A percentile compares a stretch with the other conserved stretches of the same genome.
Evolutionary conservation across 2,113 vertebrate genomes (phyloP).

Genomic region (Tragelaphus scriptus): DNA sequence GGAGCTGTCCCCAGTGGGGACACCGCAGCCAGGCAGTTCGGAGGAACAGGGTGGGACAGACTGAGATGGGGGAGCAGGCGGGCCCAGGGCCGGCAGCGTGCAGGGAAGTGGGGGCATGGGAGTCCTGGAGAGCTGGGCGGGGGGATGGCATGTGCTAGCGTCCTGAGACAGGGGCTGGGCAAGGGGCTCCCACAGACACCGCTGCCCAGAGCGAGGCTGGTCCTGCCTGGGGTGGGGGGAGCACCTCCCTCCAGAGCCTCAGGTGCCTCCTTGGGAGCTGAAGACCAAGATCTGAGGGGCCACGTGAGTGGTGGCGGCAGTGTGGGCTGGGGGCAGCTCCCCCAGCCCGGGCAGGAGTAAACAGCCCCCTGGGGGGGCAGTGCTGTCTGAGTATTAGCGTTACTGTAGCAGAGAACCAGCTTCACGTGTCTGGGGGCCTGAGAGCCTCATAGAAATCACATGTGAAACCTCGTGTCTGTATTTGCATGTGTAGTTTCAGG

Average conservation of each 20-base stretch:
- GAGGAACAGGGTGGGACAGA: rapidly evolving
- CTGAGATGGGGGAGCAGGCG: rapidly evolving
- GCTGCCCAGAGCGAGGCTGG: no score
- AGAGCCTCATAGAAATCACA: background rate
- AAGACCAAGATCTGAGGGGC: background rate
- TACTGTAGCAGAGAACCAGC: background rate
- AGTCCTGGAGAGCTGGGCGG: rapidly evolving
- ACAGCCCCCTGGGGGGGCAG: background rate
- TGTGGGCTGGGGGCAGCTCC: rapidly evolving
- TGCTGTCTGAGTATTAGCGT: rapidly evolving
- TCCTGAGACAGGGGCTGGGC: background rate
- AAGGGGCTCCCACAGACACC: background rate
- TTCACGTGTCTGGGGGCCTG: background rate
- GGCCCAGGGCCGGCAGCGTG: rapidly evolving
- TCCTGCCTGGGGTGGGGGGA: background rate
- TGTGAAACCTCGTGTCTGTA: background rate
- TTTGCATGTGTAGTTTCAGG: background rate
- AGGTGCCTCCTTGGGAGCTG: background rate
- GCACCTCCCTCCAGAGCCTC: background rate
- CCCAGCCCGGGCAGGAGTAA: rapidly evolving
- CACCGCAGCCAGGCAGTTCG: rapidly evolving
- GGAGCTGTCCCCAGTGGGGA: background rate
- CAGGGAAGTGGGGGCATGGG: rapidly evolving
- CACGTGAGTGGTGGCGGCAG: rapidly evolving
- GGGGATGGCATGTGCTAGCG: rapidly evolving